Conservation (phyloP, 2,888 invertebrate species). For the Megastigmus dorsalis region DNA sequence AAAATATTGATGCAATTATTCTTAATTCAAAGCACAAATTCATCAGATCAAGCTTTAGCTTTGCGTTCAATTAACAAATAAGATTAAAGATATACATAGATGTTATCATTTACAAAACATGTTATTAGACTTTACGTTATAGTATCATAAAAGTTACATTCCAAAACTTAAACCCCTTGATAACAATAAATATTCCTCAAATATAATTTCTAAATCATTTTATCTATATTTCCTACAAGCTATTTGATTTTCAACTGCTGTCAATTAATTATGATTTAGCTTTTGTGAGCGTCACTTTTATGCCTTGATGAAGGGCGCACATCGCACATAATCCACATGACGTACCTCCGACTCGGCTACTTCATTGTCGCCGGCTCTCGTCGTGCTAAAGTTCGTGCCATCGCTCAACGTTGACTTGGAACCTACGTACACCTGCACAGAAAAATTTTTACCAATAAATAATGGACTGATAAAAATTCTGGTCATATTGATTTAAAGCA, state of each 20-base stretch:
- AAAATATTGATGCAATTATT: no score
- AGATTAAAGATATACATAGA: background rate
- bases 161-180: background rate
- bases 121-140: background rate
- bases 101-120: background rate
- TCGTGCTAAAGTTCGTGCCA: slow-evolving; percentile 68
- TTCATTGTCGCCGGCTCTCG: slow-evolving; percentile 69
- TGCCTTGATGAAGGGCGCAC: background rate
- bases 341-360: slow-evolving; percentile 56
- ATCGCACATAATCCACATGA: background rate
- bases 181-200: no score
- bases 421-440: slow-evolving; percentile 71
- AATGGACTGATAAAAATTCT: background rate
- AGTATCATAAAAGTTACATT: no score
- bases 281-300: no score
- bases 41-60: no score
- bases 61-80: no score
- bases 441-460: slow-evolving; percentile 26
- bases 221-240: no score
- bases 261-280: background rate
- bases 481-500: slow-evolving; percentile 2
- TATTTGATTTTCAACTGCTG: no score
- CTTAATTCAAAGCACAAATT: no score
- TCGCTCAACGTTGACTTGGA: slow-evolving; percentile 70
- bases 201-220: background rate